A percentile compares a stretch with the other conserved stretches of the same genome.
Evolutionary conservation across 2,113 vertebrate genomes (phyloP).

Genomic region (Oplegnathus fasciatus): DNA sequence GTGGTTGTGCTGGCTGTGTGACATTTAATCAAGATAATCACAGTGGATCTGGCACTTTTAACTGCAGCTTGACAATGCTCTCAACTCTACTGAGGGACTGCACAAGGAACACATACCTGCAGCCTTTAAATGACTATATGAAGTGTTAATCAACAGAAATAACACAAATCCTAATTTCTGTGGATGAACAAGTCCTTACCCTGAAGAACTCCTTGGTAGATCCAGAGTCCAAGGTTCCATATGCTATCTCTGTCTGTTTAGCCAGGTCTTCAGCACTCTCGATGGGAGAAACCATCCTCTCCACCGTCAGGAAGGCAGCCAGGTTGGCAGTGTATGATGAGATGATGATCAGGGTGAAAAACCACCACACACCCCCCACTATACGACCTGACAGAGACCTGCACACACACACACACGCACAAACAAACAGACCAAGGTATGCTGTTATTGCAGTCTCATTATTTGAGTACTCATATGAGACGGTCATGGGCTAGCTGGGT

Average conservation of each 20-base stretch:
- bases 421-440: not conserved
- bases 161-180: not conserved
- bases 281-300: slow-evolving; percentile 98
- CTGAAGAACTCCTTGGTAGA: slow-evolving; percentile 99
- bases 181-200: slow-evolving; percentile 83
- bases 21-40: too few species aligned
- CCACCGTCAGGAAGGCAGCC: slow-evolving; percentile 98
- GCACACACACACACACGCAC: slow-evolving; percentile 1
- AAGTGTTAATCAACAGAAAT: not conserved
- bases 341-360: slow-evolving; percentile 99
- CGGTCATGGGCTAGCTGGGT: not conserved
- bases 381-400: slow-evolving; percentile 97
- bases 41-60: too few species aligned
- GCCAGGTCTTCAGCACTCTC: slow-evolving; percentile 97
- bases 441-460: not conserved
- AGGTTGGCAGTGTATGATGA: slow-evolving; percentile 99
- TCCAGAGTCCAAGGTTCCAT: slow-evolving; percentile 97
- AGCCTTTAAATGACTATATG: too few species aligned
- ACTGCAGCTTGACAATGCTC: too few species aligned
- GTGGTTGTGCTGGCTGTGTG: too few species aligned
- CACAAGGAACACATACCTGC: too few species aligned
- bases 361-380: slow-evolving; percentile 99
- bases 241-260: slow-evolving; percentile 98
- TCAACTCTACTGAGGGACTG: too few species aligned
- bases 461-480: not conserved